phyloP scores from a whole-genome alignment of 1,140 invertebrate genomes.

The Euglossa dilemma region DNA sequence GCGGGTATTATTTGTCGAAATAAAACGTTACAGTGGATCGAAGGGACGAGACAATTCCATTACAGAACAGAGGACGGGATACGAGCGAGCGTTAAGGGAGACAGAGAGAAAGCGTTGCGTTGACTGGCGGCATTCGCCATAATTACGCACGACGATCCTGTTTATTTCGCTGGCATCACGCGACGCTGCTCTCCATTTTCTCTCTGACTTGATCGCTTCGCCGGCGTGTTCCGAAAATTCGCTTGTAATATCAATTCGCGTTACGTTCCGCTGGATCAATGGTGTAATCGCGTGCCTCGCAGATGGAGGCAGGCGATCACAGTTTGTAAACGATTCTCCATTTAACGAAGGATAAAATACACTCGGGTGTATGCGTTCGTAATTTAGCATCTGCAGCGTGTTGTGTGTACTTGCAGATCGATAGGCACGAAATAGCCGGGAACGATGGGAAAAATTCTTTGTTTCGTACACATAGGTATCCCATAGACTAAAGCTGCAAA shows the following conservation, averaged over 20 bases:
- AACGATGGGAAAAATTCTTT: too few species aligned
- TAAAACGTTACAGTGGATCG: constrained; percentile 29
- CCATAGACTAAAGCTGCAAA: too few species aligned
- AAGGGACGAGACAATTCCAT: constrained; percentile 38
- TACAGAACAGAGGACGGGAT: background rate
- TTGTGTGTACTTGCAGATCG: background rate
- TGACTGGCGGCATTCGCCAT: constrained; percentile 17
- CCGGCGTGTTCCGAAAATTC: background rate
- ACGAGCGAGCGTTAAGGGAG: background rate
- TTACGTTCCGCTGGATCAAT: constrained; percentile 2
- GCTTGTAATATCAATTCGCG: constrained; percentile 23
- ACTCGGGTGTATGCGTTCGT: too few species aligned
- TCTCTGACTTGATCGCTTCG: constrained; percentile 22
- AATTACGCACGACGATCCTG: constrained; percentile 28
- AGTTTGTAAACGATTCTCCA: background rate
- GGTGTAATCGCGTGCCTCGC: constrained; percentile 12
- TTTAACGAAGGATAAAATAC: background rate
- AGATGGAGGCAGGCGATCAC: background rate
- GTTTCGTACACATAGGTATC: too few species aligned
- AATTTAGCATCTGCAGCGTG: too few species aligned
- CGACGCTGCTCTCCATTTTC: constrained; percentile 17
- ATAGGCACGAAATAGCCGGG: background rate
- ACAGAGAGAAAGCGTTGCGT: background rate
- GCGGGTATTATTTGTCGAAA: constrained; percentile 28
- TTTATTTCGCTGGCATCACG: constrained; percentile 19